Conservation (phyloP, 1,140 invertebrate genomes). For the Eurytemora carolleeae region DNA sequence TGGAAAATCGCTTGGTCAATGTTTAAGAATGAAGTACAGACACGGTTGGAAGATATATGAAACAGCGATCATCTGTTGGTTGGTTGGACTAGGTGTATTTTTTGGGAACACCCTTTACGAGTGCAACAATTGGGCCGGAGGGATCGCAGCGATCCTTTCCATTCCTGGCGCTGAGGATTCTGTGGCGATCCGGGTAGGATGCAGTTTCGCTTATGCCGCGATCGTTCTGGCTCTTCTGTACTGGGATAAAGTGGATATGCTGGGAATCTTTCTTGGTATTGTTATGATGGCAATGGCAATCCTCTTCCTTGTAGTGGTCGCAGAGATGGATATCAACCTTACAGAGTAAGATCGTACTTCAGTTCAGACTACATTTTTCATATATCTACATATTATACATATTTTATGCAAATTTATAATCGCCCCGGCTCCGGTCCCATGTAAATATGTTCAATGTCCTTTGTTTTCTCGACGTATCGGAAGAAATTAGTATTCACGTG, state of each 20-base stretch:
- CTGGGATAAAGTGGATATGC: conserved; percentile 7
- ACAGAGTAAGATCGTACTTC: no score
- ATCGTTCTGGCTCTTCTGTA: conserved; percentile 1
- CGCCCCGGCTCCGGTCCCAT: no score
- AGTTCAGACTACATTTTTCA: no score
- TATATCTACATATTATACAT: no score
- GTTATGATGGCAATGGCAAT: conserved; percentile 7
- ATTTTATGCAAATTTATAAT: no score
- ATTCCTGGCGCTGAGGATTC: conserved; percentile 11
- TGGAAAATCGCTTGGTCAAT: conserved; percentile 11
- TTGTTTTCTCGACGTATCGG: no score
- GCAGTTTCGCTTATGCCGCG: conserved; percentile 10
- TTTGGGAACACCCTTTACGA: conserved; percentile 13
- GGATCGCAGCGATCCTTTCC: conserved; percentile 7
- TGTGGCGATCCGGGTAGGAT: conserved; percentile 3
- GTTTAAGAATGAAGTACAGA: conserved; percentile 9
- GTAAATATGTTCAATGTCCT: no score
- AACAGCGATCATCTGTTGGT: conserved; percentile 8
- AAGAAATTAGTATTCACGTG: no score
- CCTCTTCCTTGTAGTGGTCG: conserved; percentile 11
- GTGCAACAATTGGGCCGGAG: conserved; percentile 13
- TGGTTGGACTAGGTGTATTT: conserved; percentile 4
- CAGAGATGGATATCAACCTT: not conserved
- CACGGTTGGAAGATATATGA: conserved; percentile 9
- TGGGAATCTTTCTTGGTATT: conserved; percentile 1